Base-by-base conservation (phyloP, 2,888 invertebrate species). In the Plebejus argus region DNA sequence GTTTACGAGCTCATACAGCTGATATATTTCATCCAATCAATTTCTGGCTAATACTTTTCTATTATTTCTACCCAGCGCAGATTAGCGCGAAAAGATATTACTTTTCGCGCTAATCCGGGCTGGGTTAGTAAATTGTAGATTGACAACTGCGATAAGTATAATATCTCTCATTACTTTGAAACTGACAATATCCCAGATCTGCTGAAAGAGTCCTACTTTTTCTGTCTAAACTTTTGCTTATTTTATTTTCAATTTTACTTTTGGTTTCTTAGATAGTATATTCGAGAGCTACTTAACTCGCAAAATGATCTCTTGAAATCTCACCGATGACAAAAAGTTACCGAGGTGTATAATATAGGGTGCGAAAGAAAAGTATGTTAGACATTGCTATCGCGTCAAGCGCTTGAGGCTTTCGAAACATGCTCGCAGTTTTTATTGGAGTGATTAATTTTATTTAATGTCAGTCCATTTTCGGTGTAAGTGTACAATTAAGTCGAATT, bases 1-100 rank as follows among this genome's bases (percentile, higher is more conserved):
- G 80, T 81, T 81, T 80, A 81, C 79, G 78, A 58, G 66, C 66
- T 53, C 33, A 61, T 61, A 72, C 70, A 33, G 33, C 74, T 75
- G 72, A 53, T 74, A 53, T 74, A 74, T 74, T 49, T 74, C 15
- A 28, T 49, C 23, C 28, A 53, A 74, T 74, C 74, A 53, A 74
- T 74, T 45, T 39, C 28, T 66, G 66, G 66, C 15, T 66, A 28
- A 20, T 66, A 18, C 28, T 66, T 66, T 66, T 66, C 66, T 66
- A 66, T 33, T 66, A 28, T 33, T 33, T 12, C 61, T 23, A 61
- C 12, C n/a, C n/a, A n/a, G n/a, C n/a, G n/a, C n/a, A n/a, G n/a
- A n/a, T n/a, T n/a, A n/a, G n/a, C n/a, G n/a, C n/a, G n/a, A n/a
- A n/a, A n/a, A n/a, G 12, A 61, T 61, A 23, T 45, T n/a, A n/a